Evolutionary conservation across 1,140 invertebrate genomes (phyloP).

Genomic region (Mizuhopecten yessoensis): DNA sequence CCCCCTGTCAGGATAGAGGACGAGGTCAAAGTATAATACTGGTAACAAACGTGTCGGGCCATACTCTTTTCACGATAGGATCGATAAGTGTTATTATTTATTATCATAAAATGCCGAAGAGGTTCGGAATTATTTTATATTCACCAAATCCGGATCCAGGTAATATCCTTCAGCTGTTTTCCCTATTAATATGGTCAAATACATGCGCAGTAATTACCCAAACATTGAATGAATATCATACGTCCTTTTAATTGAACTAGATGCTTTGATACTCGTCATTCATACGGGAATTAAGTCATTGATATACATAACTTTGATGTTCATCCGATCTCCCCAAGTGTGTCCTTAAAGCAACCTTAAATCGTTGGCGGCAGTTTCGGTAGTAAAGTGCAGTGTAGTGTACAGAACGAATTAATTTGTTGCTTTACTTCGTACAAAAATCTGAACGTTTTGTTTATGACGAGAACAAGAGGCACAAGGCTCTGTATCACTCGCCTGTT

Average conservation of each 20-base stretch:
- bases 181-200: background rate
- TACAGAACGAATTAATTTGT: background rate
- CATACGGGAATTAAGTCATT: background rate
- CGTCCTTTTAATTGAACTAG: background rate
- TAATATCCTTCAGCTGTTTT: background rate
- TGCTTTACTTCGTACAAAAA: too few relatives aligned
- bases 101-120: background rate
- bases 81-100: background rate
- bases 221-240: background rate
- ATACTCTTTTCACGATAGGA: background rate
- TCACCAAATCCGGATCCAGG: background rate
- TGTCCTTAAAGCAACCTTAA: background rate
- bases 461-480: too few relatives aligned
- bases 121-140: background rate
- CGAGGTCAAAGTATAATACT: background rate
- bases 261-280: background rate
- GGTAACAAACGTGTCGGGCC: background rate
- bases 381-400: background rate
- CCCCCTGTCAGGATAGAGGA: background rate
- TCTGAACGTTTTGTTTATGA: too few relatives aligned
- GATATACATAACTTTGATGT: background rate
- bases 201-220: background rate
- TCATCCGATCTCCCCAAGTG: background rate
- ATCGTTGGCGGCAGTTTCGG: background rate
- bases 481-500: too few relatives aligned